Conservation (phyloP, 2,888 invertebrate species). For the Athripsodes cinereus region DNA sequence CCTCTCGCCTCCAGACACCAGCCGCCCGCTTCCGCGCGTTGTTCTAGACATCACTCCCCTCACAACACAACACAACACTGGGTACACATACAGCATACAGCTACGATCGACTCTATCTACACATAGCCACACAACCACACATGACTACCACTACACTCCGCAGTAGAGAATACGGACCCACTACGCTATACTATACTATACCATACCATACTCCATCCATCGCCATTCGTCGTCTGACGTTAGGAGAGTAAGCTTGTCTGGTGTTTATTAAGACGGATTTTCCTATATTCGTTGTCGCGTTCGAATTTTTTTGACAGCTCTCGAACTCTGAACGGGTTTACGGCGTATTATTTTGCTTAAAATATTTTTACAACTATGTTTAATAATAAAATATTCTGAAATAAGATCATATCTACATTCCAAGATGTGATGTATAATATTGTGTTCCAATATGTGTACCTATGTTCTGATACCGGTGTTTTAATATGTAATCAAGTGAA, state of each 20-base stretch:
- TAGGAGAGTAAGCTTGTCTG: slow-evolving; percentile 1
- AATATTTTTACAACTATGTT: neutral
- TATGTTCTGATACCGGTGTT: neutral
- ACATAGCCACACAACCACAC: neutral
- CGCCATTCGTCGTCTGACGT: slow-evolving; percentile 18
- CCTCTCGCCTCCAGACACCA: slow-evolving; percentile 32
- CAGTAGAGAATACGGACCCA: too few species aligned
- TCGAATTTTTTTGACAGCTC: slow-evolving; percentile 13
- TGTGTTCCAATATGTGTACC: neutral
- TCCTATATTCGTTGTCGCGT: neutral
- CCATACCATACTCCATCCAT: slow-evolving; percentile 17
- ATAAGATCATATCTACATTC: too few species aligned
- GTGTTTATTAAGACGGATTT: neutral
- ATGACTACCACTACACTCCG: neutral
- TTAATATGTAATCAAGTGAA: neutral
- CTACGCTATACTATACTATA: too few species aligned
- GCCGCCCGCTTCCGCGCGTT: slow-evolving; percentile 35
- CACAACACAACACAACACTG: neutral
- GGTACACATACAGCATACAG: neutral
- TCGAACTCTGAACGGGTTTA: slow-evolving; percentile 7
- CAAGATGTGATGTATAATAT: too few species aligned
- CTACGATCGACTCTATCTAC: neutral
- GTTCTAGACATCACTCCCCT: slow-evolving; percentile 32
- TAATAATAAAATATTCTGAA: too few species aligned
- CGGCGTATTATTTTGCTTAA: neutral